phyloP scores from a whole-genome alignment of 2,888 invertebrate species.

The Dastarcus helophoroides region DNA sequence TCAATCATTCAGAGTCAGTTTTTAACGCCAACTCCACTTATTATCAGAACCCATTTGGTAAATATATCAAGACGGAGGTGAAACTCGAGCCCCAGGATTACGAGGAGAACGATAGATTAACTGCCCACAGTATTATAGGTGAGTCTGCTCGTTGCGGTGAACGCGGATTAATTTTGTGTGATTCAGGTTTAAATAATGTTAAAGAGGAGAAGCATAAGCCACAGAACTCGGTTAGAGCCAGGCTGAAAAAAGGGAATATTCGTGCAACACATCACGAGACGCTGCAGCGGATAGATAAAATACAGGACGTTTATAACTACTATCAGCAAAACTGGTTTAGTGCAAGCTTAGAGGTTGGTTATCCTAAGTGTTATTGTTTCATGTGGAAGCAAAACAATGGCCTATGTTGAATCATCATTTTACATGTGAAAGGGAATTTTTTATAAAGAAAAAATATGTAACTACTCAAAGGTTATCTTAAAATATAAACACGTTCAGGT shows the following conservation, averaged over 20 bases:
- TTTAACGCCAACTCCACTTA: slow-evolving; percentile 12
- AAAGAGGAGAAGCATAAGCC: slow-evolving; percentile 15
- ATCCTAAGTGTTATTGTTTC: slow-evolving; percentile 3
- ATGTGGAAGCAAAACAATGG: neutral
- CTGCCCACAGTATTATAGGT: slow-evolving; percentile 39
- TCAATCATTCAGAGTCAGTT: slow-evolving; percentile 11
- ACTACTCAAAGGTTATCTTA: too few relatives aligned
- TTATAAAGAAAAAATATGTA: too few relatives aligned
- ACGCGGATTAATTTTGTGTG: too few relatives aligned
- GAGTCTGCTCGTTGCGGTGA: slow-evolving; percentile 9
- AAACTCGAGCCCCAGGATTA: slow-evolving; percentile 21
- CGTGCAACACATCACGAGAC: slow-evolving; percentile 33
- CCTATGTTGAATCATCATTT: slow-evolving; percentile 1
- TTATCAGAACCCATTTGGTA: slow-evolving; percentile 14
- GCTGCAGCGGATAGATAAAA: slow-evolving; percentile 32
- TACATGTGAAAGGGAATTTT: neutral
- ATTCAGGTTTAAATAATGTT: slow-evolving; percentile 11
- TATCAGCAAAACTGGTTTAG: slow-evolving; percentile 37
- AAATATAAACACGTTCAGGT: too few relatives aligned
- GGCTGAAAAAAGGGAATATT: slow-evolving; percentile 23
- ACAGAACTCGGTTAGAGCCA: slow-evolving; percentile 19
- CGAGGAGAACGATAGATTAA: slow-evolving; percentile 27
- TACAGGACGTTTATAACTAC: slow-evolving; percentile 27
- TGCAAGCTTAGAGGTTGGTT: slow-evolving; percentile 32
- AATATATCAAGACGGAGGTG: slow-evolving; percentile 19